These are phyloP conservation scores for Hypsopygia costalis DNA, from an alignment of 2,888 invertebrate species.

Conservation along the genomic window DNA sequence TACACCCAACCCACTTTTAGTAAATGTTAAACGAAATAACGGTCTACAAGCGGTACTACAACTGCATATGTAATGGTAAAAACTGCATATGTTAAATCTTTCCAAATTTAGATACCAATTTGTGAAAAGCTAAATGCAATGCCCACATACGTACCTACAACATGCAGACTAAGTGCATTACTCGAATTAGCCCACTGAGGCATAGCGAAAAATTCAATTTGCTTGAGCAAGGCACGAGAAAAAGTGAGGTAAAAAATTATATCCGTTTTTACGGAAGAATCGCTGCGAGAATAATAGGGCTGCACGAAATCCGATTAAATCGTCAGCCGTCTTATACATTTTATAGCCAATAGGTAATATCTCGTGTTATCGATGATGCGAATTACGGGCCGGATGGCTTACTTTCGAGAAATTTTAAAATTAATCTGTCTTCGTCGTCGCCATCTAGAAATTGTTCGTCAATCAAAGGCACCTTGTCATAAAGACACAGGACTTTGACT, in stretches of 20 bases:
- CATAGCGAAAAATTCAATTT: conserved; percentile 77
- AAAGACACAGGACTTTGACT: no score
- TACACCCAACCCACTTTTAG: no score
- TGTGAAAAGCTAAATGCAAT: conserved; percentile 24
- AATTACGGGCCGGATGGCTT: background rate
- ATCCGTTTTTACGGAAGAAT: conserved; percentile 60
- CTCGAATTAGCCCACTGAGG: conserved; percentile 72
- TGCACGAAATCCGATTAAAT: conserved; percentile 67
- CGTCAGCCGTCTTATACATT: conserved; percentile 27
- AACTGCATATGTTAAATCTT: background rate
- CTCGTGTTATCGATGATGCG: conserved; percentile 13
- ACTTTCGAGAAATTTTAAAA: background rate
- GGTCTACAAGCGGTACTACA: no score
- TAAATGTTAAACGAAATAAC: no score
- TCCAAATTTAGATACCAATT: conserved; percentile 22
- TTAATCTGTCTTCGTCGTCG: background rate
- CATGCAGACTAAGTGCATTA: conserved; percentile 73
- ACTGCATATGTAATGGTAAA: no score
- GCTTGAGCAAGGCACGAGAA: conserved; percentile 48
- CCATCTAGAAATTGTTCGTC: no score
- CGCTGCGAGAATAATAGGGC: conserved; percentile 51
- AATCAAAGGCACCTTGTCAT: no score
- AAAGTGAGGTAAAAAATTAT: conserved; percentile 66
- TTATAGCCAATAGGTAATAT: conserved; percentile 53
- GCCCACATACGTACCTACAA: conserved; percentile 22